Conservation (phyloP, 2,888 invertebrate genomes). For the Beris morrisii region DNA sequence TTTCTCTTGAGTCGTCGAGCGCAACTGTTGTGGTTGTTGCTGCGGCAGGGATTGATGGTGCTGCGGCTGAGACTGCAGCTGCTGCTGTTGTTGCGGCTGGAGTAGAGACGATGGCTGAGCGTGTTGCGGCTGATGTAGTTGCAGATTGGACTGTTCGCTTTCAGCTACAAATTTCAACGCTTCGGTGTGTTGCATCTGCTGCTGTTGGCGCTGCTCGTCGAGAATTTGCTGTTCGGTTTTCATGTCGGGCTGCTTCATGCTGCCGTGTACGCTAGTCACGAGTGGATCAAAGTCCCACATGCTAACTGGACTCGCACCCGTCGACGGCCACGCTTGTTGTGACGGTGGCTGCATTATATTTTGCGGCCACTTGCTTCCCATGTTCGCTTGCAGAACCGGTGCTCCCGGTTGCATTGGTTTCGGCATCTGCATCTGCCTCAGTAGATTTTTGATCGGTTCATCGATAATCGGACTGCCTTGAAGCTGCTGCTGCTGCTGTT, state of each 20-base stretch:
- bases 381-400: neutral
- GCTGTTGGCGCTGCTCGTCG: slow-evolving; percentile 40
- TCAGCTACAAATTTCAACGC: slow-evolving; percentile 9
- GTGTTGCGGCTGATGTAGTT: slow-evolving; percentile 28
- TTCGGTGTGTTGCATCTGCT: slow-evolving; percentile 43
- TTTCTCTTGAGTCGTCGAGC: slow-evolving; percentile 35
- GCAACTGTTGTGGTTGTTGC: slow-evolving; percentile 10
- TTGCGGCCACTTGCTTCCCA: slow-evolving; percentile 4
- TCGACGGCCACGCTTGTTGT: slow-evolving; percentile 8
- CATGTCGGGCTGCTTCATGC: slow-evolving; percentile 36
- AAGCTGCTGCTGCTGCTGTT: slow-evolving; percentile 11
- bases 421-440: slow-evolving; percentile 4
- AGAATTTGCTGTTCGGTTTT: slow-evolving; percentile 40
- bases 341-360: slow-evolving; percentile 14
- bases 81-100: neutral
- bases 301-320: slow-evolving; percentile 1
- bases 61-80: neutral
- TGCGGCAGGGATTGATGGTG: neutral
- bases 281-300: slow-evolving; percentile 31
- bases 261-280: neutral
- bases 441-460: slow-evolving; percentile 15
- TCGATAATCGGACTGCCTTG: neutral
- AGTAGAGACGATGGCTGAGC: neutral
- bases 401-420: neutral
- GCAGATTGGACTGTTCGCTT: slow-evolving; percentile 27